phyloP scores from a whole-genome alignment of 37 sponge, comb jelly and placozoan genomes.

The Cladorhizidae sp. region DNA sequence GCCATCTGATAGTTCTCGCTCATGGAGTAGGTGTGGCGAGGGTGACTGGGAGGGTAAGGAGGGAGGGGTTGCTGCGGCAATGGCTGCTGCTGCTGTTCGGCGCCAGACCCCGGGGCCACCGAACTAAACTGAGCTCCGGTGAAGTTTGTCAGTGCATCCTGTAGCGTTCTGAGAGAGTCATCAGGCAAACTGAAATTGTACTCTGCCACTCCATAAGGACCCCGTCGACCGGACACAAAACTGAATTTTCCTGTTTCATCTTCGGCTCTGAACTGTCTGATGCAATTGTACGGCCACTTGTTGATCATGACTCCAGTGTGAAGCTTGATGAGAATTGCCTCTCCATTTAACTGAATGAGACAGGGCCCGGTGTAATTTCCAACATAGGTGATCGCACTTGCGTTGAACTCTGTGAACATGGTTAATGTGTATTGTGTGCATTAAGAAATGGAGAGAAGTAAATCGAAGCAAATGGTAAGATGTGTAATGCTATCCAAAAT shows the following conservation, averaged over 20 bases:
- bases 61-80: background rate
- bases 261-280: slow-evolving; percentile 53
- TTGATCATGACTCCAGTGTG: slow-evolving; percentile 7
- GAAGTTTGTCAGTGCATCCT: slow-evolving; percentile 33
- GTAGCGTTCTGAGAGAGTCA: slow-evolving; percentile 4
- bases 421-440: background rate
- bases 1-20: background rate
- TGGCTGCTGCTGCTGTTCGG: slow-evolving; percentile 1
- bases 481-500: no score
- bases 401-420: slow-evolving; percentile 28
- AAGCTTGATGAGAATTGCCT: slow-evolving; percentile 22
- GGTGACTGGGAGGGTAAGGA: background rate
- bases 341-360: slow-evolving; percentile 27
- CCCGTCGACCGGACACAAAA: slow-evolving; percentile 55
- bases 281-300: slow-evolving; percentile 57
- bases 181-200: slow-evolving; percentile 34
- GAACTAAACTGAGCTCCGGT: slow-evolving; percentile 47
- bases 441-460: no score
- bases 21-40: background rate
- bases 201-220: slow-evolving; percentile 58
- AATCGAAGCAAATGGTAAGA: no score
- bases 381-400: slow-evolving; percentile 38
- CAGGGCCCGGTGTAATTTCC: slow-evolving; percentile 42
- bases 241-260: slow-evolving; percentile 45
- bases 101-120: background rate